These are phyloP conservation scores for Australoheros scitulus DNA, from an alignment of 2,113 vertebrate species.

Conservation along the genomic window DNA sequence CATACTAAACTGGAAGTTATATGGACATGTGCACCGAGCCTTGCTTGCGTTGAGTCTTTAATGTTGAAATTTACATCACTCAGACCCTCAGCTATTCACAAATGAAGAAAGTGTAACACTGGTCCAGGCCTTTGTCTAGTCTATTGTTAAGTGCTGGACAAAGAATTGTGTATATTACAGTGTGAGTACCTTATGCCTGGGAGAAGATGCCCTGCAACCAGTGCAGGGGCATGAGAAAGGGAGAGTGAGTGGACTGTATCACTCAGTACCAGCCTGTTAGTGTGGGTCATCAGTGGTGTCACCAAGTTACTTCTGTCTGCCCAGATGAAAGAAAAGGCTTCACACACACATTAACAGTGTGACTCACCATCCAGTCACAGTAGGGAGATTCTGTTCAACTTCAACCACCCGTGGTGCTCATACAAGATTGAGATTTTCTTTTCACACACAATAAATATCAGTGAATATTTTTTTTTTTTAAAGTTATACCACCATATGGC, in stretches of 20 bases:
- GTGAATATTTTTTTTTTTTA: neutral
- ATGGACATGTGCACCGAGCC: neutral
- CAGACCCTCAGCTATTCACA: neutral
- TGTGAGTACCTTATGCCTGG: constrained; percentile 49
- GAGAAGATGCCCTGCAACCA: constrained; percentile 31
- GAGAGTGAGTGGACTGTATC: constrained; percentile 39
- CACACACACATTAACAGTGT: constrained; percentile 18
- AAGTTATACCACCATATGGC: neutral
- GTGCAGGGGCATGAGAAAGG: constrained; percentile 2
- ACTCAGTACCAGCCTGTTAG: constrained; percentile 58
- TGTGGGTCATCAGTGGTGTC: constrained; percentile 43
- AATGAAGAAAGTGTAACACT: neutral
- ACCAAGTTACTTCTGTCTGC: constrained; percentile 17
- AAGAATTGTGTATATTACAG: constrained; percentile 54
- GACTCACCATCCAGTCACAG: constrained; percentile 45
- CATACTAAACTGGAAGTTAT: neutral
- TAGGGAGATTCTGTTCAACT: neutral
- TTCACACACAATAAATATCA: too few species aligned
- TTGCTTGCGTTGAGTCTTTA: neutral
- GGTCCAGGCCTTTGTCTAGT: neutral
- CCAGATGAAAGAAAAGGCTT: constrained; percentile 25
- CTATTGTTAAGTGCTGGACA: constrained; percentile 61
- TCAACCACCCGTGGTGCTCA: constrained; percentile 15
- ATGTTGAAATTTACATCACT: neutral
- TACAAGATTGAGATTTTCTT: neutral